phyloP scores from a whole-genome alignment of 64 coral and sea anemone species.

The Montipora capricornis region DNA sequence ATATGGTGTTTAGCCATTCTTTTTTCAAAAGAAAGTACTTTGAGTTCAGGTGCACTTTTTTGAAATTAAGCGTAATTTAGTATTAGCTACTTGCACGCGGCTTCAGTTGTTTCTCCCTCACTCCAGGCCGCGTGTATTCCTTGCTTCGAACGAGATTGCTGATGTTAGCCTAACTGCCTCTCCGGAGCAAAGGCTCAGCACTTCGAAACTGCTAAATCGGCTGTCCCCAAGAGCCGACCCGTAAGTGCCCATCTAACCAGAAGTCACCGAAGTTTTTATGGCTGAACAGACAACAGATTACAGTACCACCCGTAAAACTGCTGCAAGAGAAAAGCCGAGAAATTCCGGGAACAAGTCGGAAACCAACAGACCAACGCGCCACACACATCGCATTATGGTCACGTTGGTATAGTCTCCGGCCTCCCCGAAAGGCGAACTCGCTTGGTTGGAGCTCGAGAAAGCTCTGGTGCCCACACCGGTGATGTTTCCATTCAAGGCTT shows the following conservation, averaged over 20 bases:
- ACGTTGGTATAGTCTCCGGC: slow-evolving; percentile 40
- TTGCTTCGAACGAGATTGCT: slow-evolving; percentile 59
- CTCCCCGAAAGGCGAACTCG: slow-evolving; percentile 12
- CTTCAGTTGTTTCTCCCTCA: too few species aligned
- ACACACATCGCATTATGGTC: slow-evolving; percentile 62
- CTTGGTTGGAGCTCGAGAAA: slow-evolving; percentile 30
- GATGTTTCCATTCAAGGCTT: slow-evolving; percentile 56
- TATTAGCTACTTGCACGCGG: too few species aligned
- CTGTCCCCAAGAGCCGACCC: neutral
- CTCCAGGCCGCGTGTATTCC: slow-evolving; percentile 49
- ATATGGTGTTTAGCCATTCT: too few species aligned
- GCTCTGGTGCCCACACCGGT: slow-evolving; percentile 34
- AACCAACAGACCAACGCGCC: slow-evolving; percentile 20
- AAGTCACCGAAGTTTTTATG: slow-evolving; percentile 26
- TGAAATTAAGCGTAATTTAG: too few species aligned
- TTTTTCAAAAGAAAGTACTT: too few species aligned
- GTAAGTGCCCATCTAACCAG: slow-evolving; percentile 44
- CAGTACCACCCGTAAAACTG: neutral
- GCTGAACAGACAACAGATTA: slow-evolving; percentile 17
- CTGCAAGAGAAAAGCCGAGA: neutral
- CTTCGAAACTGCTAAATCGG: neutral
- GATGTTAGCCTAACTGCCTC: slow-evolving; percentile 66
- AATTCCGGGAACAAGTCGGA: neutral
- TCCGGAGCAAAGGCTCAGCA: neutral
- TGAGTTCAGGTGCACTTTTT: too few species aligned